These are phyloP conservation scores for Chaetorhynchus papuensis DNA, from an alignment of 2,113 vertebrate species.

Conservation along the genomic window DNA sequence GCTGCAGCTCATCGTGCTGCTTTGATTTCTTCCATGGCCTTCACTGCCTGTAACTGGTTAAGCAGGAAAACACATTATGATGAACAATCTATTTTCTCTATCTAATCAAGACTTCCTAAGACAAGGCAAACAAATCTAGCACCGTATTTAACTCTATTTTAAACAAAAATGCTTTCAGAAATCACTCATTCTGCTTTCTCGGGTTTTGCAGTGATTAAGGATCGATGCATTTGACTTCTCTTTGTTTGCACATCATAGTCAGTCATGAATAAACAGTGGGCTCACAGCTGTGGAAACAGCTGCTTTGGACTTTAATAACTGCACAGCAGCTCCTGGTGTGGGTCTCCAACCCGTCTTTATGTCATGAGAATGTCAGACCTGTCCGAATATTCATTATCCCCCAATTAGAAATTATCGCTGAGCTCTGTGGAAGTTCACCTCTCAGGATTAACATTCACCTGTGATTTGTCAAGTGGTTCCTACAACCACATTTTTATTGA, in stretches of 20 bases:
- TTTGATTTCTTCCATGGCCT: background rate
- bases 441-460: background rate
- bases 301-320: background rate
- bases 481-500: background rate
- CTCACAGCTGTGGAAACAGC: background rate
- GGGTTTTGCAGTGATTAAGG: background rate
- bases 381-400: background rate
- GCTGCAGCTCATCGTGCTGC: background rate
- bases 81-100: background rate
- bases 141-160: background rate
- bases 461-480: background rate
- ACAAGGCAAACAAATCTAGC: background rate
- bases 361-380: background rate
- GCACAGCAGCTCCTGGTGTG: background rate
- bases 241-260: background rate
- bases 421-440: background rate
- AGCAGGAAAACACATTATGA: background rate
- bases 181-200: background rate
- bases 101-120: background rate
- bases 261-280: background rate
- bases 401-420: background rate
- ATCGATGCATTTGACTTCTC: background rate
- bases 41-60: background rate
- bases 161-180: background rate
- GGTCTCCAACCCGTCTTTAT: background rate